These are phyloP conservation scores for Macquaria ambigua DNA, from an alignment of 2,113 vertebrate species.

Conservation along the genomic window DNA sequence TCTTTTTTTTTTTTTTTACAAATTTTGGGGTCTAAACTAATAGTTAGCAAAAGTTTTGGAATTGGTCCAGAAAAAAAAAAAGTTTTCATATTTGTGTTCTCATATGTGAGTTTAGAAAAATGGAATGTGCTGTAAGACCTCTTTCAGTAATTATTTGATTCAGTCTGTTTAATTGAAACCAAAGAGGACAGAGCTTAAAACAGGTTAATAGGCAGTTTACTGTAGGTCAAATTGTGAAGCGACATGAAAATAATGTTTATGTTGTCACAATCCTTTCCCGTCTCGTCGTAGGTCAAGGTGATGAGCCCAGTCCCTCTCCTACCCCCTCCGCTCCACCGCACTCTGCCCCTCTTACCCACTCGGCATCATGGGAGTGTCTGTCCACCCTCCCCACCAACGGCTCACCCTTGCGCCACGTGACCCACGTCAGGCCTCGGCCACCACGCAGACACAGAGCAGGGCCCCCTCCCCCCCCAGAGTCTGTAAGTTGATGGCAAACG, in stretches of 20 bases:
- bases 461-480: constrained; percentile 81
- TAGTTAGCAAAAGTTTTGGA: too few relatives aligned
- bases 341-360: constrained; percentile 82
- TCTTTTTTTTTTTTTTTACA: too few relatives aligned
- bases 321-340: constrained; percentile 85
- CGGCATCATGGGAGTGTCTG: constrained; percentile 91
- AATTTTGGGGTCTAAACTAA: too few relatives aligned
- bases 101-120: neutral
- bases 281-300: constrained; percentile 75
- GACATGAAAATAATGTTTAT: neutral
- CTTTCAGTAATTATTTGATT: neutral
- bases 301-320: constrained; percentile 82
- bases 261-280: constrained; percentile 3
- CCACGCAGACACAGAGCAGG: constrained; percentile 84
- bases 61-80: neutral
- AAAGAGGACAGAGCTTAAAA: neutral
- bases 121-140: neutral
- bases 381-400: constrained; percentile 92
- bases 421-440: constrained; percentile 89
- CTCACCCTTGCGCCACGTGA: constrained; percentile 89
- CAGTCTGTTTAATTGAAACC: neutral
- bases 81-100: neutral
- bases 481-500: constrained; percentile 68
- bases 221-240: neutral
- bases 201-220: neutral